Evolutionary conservation across 2,888 invertebrate species (phyloP), one percentile per base, ranked within the genome.

Genomic region (Aleiodes alternator): DNA sequence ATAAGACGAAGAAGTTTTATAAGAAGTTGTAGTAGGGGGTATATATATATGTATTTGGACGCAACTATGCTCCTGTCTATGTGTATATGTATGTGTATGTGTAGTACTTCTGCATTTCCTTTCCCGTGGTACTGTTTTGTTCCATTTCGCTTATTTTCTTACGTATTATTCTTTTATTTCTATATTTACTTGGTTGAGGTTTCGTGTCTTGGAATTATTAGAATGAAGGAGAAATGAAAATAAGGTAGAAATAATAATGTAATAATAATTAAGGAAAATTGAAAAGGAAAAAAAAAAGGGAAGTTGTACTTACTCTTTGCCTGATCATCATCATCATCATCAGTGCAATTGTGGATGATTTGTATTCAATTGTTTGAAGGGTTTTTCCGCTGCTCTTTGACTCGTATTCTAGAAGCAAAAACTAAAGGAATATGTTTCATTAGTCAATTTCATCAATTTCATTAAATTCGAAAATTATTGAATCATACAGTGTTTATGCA

Each of bases 121-220:
- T 38, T 48, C 50, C 61, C 55, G 6, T 74, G 29, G 31, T 4
- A 31, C 55, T 38, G 34, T 70, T 77, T 56, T 61, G 53, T 71
- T 70, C 57, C 74, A 74, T 76, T 70, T 73, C 66, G 73, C 73
- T 73, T 51, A 34, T 77, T 73, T 75, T 80, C 77, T 77, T 76
- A 78, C 48, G 43, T n/a, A 53, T 69, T n/a, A 53, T 69, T 55
- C 23, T 70, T 57, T 12, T 59, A 31, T 29, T 59, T 71, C 59
- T 72, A 76, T 75, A 75, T 77, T 75, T 75, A 76, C 55, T 70
- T 71, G 23, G 66, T 76, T 64, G 72, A 50, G 71, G 56, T 69
- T 59, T 72, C 14, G 50, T 69, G 57, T 34, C 29, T 59, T 64
- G 38, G 50, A 57, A 64, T 75, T 57, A 77, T 59, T 23, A 75